phyloP scores from a whole-genome alignment of 1,140 invertebrate species.

The Bemisia tabaci region DNA sequence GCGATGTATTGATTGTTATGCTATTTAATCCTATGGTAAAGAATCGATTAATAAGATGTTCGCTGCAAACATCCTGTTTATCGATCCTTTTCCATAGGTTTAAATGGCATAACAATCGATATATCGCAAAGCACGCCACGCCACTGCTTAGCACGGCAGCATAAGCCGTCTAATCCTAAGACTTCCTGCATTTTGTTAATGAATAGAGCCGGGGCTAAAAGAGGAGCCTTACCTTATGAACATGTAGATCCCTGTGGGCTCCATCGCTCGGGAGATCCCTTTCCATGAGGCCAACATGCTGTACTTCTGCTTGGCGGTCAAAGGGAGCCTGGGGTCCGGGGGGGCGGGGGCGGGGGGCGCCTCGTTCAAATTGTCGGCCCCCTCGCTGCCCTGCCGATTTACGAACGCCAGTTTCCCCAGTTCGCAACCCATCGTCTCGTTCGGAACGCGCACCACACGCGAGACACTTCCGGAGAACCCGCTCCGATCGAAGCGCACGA shows the following conservation, averaged over 20 bases:
- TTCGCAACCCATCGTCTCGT: constrained; percentile 52
- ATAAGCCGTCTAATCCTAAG: no score
- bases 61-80: no score
- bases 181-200: no score
- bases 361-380: constrained; percentile 29
- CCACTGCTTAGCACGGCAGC: no score
- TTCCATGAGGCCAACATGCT: constrained; percentile 80
- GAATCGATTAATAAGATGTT: no score
- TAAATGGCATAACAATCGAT: no score
- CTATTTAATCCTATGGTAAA: no score
- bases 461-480: not conserved
- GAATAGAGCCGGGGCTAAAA: no score
- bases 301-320: constrained; percentile 75
- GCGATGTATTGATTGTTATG: no score
- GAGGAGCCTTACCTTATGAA: constrained; percentile 84
- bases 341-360: constrained; percentile 40
- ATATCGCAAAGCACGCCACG: no score
- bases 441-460: no score
- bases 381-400: constrained; percentile 34
- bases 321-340: constrained; percentile 60
- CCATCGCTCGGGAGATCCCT: constrained; percentile 70
- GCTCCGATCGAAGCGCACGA: not conserved
- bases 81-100: no score
- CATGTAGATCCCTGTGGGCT: constrained; percentile 76
- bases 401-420: constrained; percentile 52